Base-by-base conservation (phyloP, 2,113 vertebrate genomes). In the Ammodramus savannarum region DNA sequence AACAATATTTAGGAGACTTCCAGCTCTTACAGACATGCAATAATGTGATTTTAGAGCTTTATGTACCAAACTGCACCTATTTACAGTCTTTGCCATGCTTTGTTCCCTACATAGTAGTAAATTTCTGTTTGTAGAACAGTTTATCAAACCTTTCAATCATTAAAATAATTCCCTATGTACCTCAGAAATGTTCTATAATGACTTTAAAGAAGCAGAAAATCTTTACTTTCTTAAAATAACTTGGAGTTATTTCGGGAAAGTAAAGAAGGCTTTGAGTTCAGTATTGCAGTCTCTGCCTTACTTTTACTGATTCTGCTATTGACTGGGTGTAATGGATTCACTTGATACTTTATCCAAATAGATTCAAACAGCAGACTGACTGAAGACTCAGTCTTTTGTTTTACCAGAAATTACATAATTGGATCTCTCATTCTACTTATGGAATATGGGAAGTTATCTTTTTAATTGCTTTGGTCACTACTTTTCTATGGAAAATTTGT, bases 161-260 rank as follows among this genome's bases (percentile, higher is more conserved):
- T 92, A 65, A 82, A 75, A 74, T 55, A 84, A 63, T 59, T 71
- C n/a, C 26, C 65, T 85, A 9, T 9, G 55, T 25, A 14, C 32
- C 25, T 92, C 36, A 68, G 65, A 89, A 87, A 61, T 72, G 39
- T 58, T 89, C 65, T 74, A 11, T 67, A 92, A 48, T 63, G 61
- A 52, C n/a, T 59, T 11, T 10, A 78, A 78, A 59, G 68, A 63
- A 69, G 10, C 32, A 12, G 66, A 80, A 88, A 38, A 36, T 39
- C 63, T 81, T 89, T 89, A 55, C 11, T 18, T 46, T 73, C 76
- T 75, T 75, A 82, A 96, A 96, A 94, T 93, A 95, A 31, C 80
- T 67, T 14, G 13, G 39, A 77, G 36, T 51, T 41, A 41, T 41
- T 41, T 41, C 39, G 16, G 39, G 39, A 41, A 41, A 41, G 39